Conservation (phyloP, 2,113 vertebrate genomes). For the Gallinago media region DNA sequence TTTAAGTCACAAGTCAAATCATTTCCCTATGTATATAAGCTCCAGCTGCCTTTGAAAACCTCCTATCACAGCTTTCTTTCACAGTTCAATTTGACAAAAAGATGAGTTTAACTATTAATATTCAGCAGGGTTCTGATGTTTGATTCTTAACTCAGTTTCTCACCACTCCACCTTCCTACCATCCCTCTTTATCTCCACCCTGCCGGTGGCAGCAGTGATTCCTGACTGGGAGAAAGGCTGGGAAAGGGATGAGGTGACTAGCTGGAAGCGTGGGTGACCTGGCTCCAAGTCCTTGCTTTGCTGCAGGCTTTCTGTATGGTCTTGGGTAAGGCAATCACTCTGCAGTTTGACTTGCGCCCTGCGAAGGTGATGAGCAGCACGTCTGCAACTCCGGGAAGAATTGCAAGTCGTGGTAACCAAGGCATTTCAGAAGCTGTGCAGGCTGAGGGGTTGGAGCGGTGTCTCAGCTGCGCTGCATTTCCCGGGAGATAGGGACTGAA, state of each 20-base stretch:
- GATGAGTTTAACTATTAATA: neutral
- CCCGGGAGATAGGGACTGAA: neutral
- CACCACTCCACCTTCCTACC: neutral
- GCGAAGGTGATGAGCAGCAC: neutral
- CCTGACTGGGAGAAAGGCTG: neutral
- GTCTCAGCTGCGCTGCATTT: neutral
- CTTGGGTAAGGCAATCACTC: neutral
- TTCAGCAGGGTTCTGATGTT: neutral
- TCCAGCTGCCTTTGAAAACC: neutral
- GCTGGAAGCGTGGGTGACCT: neutral
- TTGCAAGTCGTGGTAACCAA: neutral
- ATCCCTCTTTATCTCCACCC: neutral
- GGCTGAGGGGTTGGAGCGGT: neutral
- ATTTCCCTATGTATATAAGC: neutral
- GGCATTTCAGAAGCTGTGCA: neutral
- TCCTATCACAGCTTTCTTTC: neutral
- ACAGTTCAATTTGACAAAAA: neutral
- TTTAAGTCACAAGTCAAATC: neutral
- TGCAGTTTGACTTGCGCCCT: neutral
- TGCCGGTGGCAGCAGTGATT: neutral
- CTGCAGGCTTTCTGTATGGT: neutral
- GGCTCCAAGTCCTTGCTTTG: neutral
- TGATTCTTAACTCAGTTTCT: neutral
- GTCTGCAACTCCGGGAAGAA: rapidly evolving
- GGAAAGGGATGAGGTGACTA: neutral